phyloP scores from a whole-genome alignment of 2,888 invertebrate species.

The Ectemnius lituratus region DNA sequence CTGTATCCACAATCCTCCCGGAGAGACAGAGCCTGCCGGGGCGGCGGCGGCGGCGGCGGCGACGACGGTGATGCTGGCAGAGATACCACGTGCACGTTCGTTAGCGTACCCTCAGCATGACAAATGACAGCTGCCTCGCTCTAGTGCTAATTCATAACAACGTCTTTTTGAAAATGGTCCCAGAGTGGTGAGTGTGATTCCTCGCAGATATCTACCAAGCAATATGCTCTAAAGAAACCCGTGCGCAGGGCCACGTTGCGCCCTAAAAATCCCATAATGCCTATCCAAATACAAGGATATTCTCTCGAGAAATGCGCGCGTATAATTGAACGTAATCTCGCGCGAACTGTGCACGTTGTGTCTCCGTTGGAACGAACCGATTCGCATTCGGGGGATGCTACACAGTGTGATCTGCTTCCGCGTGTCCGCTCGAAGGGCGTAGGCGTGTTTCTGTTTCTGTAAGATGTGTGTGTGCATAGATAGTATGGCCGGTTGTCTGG shows the following conservation, averaged over 20 bases:
- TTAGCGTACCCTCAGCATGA: neutral
- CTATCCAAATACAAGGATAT: neutral
- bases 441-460: slow-evolving; percentile 32
- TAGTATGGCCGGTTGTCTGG: slow-evolving; percentile 41
- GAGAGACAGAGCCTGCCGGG: neutral
- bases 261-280: no score
- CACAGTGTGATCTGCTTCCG: neutral
- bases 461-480: slow-evolving; percentile 13
- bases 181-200: slow-evolving; percentile 29
- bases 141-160: slow-evolving; percentile 23
- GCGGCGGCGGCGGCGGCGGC: slow-evolving; percentile 16
- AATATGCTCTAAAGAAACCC: neutral
- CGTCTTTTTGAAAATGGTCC: slow-evolving; percentile 42
- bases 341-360: neutral
- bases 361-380: neutral
- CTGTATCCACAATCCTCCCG: slow-evolving; percentile 3
- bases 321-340: neutral
- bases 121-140: slow-evolving; percentile 21
- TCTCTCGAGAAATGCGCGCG: neutral
- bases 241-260: no score
- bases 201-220: slow-evolving; percentile 24
- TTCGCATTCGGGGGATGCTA: neutral
- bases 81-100: neutral
- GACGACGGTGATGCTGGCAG: slow-evolving; percentile 4
- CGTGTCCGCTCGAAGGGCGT: slow-evolving; percentile 7